Conservation (phyloP, 2,797 vertebrate species). For the Hybognathus amarus region DNA sequence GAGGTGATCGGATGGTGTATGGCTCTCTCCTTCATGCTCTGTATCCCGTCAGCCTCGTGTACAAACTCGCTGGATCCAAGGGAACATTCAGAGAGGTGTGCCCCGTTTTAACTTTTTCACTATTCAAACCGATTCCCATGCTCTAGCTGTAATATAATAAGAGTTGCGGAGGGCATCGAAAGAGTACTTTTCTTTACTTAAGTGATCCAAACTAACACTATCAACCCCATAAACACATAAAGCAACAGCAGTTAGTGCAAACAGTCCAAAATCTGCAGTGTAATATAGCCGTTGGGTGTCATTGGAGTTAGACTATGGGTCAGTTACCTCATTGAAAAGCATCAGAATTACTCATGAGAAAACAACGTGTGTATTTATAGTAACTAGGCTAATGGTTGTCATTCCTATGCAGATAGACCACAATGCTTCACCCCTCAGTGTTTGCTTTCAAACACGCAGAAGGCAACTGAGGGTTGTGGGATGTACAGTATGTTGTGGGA, state of each 20-base stretch:
- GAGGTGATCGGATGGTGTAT: conserved; percentile 90
- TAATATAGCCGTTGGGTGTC: neutral
- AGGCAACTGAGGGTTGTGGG: neutral
- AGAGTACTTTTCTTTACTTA: neutral
- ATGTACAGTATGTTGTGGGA: conserved; percentile 11
- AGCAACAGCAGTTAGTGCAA: neutral
- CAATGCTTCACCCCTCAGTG: neutral
- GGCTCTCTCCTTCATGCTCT: conserved; percentile 91
- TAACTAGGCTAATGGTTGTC: conserved; percentile 54
- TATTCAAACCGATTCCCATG: neutral
- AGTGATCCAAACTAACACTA: neutral
- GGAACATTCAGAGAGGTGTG: conserved; percentile 85
- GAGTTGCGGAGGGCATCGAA: neutral
- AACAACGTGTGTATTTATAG: conserved; percentile 45
- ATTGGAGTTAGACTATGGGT: conserved; percentile 21
- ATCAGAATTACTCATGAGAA: conserved; percentile 27
- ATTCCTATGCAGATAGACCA: conserved; percentile 39
- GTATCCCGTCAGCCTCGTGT: conserved; percentile 85
- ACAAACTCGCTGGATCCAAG: conserved; percentile 85
- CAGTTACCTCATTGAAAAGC: conserved; percentile 38
- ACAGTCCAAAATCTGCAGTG: neutral
- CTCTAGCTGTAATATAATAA: neutral
- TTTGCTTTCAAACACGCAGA: conserved; percentile 1
- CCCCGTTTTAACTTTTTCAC: neutral
- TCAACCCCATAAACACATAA: conserved; percentile 7